Percentiles rank a stretch among this genome's conserved stretches.
Evolutionary conservation across 1,140 invertebrate species (phyloP).

Genomic region (Trachymyrmex cornetzi): DNA sequence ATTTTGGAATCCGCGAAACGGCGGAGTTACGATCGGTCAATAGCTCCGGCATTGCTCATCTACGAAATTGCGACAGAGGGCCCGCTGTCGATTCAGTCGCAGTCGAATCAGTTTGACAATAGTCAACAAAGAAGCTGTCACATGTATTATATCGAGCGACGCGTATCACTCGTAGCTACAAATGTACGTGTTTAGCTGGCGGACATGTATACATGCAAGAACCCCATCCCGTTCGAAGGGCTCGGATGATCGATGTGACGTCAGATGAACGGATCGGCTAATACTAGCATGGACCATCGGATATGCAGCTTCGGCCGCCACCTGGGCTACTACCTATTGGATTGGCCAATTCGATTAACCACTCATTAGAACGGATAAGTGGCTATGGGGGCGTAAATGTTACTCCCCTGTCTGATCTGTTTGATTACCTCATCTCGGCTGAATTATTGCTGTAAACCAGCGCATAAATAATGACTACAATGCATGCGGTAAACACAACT

Average conservation of each 20-base stretch:
- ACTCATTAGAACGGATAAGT: constrained; percentile 58
- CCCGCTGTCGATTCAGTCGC: constrained; percentile 31
- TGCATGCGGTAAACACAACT: background rate
- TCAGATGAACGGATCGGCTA: constrained; percentile 59
- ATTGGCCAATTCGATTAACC: constrained; percentile 48
- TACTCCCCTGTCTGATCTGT: constrained; percentile 11
- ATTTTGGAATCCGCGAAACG: constrained; percentile 37
- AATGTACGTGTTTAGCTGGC: constrained; percentile 32
- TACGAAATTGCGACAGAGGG: constrained; percentile 40
- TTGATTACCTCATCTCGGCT: background rate
- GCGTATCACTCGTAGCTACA: constrained; percentile 10
- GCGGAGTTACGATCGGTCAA: constrained; percentile 33
- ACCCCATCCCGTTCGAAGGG: constrained; percentile 20
- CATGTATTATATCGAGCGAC: constrained; percentile 22
- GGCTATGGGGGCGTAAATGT: constrained; percentile 20
- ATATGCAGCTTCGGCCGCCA: constrained; percentile 2
- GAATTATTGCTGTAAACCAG: background rate
- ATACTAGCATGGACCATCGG: constrained; percentile 36
- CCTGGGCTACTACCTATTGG: constrained; percentile 50
- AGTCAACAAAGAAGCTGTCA: constrained; percentile 57
- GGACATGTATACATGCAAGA: constrained; percentile 17
- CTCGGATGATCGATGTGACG: constrained; percentile 63
- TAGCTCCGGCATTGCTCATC: constrained; percentile 51
- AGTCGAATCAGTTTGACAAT: constrained; percentile 48
- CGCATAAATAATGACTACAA: constrained; percentile 11